Percentiles rank a stretch among this genome's conserved stretches.
Conservation (phyloP, 1,140 invertebrate species). For the Gonioctena quinquepunctata region DNA sequence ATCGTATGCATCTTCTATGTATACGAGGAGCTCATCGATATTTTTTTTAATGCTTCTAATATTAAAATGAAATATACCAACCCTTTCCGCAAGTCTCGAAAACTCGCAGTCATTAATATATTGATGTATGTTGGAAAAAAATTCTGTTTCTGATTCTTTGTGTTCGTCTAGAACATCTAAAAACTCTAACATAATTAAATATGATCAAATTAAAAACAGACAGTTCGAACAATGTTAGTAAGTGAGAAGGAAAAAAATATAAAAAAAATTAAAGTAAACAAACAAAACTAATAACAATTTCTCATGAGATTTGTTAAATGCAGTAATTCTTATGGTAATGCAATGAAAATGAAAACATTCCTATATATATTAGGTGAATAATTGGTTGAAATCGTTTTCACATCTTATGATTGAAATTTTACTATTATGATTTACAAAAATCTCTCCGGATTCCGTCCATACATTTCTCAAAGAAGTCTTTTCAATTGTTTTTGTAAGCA, state of each 20-base stretch:
- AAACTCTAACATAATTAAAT: neutral
- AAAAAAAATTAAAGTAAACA: too few relatives aligned
- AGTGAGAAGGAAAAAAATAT: too few relatives aligned
- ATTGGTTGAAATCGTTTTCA: neutral
- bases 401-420: neutral
- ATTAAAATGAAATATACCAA: neutral
- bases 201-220: too few relatives aligned
- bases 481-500: neutral
- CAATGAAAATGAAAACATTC: too few relatives aligned
- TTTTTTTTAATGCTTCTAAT: neutral
- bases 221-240: too few relatives aligned
- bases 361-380: too few relatives aligned
- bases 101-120: neutral
- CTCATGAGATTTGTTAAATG: too few relatives aligned
- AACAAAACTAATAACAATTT: too few relatives aligned
- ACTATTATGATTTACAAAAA: neutral
- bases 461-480: constrained; percentile 12
- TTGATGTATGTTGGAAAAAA: too few relatives aligned
- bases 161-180: neutral
- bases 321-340: too few relatives aligned
- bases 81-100: neutral
- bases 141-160: neutral
- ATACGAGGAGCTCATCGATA: too few relatives aligned
- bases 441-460: neutral
- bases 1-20: too few relatives aligned